A percentile compares a stretch with the other conserved stretches of the same genome.
Conservation (phyloP, 2,888 invertebrate genomes). For the Brenthis ino region DNA sequence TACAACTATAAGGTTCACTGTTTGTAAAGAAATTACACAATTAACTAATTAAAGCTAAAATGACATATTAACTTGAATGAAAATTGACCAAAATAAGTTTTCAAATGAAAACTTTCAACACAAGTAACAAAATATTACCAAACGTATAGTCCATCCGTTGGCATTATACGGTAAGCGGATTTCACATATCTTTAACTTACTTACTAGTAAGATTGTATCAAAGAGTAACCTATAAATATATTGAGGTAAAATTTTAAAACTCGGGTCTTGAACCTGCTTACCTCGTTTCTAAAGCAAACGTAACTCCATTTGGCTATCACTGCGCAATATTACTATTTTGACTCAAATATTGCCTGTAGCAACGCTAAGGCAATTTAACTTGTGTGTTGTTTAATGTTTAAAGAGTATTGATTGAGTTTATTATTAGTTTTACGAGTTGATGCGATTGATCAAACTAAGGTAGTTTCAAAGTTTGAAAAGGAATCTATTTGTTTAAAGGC, state of each 20-base stretch:
- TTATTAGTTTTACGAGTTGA: constrained; percentile 8
- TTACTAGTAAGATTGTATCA: too few relatives aligned
- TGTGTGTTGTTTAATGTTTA: not conserved
- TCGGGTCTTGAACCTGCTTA: too few relatives aligned
- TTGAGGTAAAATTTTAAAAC: too few relatives aligned
- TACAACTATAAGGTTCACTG: too few relatives aligned
- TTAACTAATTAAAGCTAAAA: constrained; percentile 1
- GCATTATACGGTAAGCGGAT: too few relatives aligned
- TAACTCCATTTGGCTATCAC: too few relatives aligned
- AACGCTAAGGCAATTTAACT: not conserved
- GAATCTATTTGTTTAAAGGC: not conserved
- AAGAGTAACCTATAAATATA: too few relatives aligned
- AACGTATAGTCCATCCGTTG: too few relatives aligned
- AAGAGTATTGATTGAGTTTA: constrained; percentile 3
- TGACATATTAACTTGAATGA: not conserved
- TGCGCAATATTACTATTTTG: too few relatives aligned
- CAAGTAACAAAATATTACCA: not conserved
- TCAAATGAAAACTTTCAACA: constrained; percentile 4
- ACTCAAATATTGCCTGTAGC: too few relatives aligned
- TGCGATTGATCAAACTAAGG: constrained; percentile 3
- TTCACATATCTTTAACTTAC: too few relatives aligned
- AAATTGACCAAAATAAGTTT: constrained; percentile 1
- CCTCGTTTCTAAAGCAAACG: too few relatives aligned
- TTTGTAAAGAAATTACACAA: not conserved
- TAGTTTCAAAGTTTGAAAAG: constrained; percentile 5